Evolutionary conservation across 2,888 invertebrate species (phyloP), one percentile per base, ranked within the genome.

Genomic region (Galerucella nymphaeae): DNA sequence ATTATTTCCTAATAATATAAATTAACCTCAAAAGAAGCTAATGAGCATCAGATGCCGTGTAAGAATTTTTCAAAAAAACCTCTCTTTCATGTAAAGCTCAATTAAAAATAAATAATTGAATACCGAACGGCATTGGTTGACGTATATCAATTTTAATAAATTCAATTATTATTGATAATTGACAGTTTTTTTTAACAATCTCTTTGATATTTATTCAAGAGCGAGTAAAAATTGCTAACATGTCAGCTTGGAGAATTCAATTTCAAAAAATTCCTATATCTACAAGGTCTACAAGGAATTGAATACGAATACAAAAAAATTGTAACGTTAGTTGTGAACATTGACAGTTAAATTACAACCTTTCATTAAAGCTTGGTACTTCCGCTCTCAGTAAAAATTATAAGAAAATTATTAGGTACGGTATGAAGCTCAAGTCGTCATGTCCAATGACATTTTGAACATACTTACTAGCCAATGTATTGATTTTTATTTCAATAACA

Each of bases 161-260:
- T 79, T 76, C 79, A 77, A 77, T 80, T 77, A 79, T 77, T 78
- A 76, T 71, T 75, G 71, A 72, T 80, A 81, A 80, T 81, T 80
- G 79, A 80, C 79, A 78, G 74, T 74, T 71, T 76, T 76, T 77
- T 74, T 73, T 42, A 74, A 70, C 42, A 45, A 50, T 45, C 11
- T 16, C 20, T 42, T 67, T 62, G 69, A 62, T 63, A 53, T 55
- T 65, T 64, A 53, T 16, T 18, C 16, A 23, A 30, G 9, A 38
- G 50, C 16, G 41, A 61, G 50, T 18, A 68, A 61, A 61, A 50
- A 50, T 61, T 61, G 30, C n/a, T 53, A 53, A 62, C 50, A 20
- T 59, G 59, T 61, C 59, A 48, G 20, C n/a, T 16, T 42, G 38
- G 16, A 66, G 66, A 55, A 66, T 55, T 16, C 38, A 55, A 57